A percentile compares a stretch with the other conserved stretches of the same genome.
Conservation (phyloP, 2,888 invertebrate species). For the Lycophotia porphyrea region DNA sequence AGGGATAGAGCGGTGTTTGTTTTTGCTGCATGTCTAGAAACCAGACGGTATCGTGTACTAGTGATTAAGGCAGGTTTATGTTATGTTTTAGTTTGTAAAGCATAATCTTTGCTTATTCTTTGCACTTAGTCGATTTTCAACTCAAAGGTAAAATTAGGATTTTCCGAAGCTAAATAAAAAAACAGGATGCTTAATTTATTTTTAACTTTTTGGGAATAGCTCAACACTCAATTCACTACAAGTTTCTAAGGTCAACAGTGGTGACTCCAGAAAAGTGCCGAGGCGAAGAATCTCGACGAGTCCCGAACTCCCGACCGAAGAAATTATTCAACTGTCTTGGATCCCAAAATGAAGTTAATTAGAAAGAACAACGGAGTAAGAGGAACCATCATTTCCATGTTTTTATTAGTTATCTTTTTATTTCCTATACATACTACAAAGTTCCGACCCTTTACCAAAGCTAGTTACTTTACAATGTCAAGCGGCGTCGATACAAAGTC, state of each 20-base stretch:
- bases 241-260: background rate
- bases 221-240: background rate
- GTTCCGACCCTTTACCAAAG: background rate
- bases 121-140: background rate
- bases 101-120: background rate
- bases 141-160: background rate
- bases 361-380: background rate
- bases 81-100: slow-evolving; percentile 19
- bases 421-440: background rate
- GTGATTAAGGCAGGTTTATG: slow-evolving; percentile 52
- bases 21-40: slow-evolving; percentile 56
- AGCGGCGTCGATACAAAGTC: too few relatives aligned
- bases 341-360: background rate
- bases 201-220: background rate
- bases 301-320: too few relatives aligned
- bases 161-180: background rate
- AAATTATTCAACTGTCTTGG: background rate
- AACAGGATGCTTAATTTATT: background rate
- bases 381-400: background rate
- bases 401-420: background rate
- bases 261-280: background rate
- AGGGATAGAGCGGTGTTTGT: slow-evolving; percentile 45
- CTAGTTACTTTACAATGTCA: too few relatives aligned
- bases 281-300: background rate
- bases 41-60: slow-evolving; percentile 40